A percentile compares a stretch with the other conserved stretches of the same genome.
These are phyloP conservation scores for Halcyon malimbica DNA, from an alignment of 2,113 vertebrate genomes.

Conservation along the genomic window DNA sequence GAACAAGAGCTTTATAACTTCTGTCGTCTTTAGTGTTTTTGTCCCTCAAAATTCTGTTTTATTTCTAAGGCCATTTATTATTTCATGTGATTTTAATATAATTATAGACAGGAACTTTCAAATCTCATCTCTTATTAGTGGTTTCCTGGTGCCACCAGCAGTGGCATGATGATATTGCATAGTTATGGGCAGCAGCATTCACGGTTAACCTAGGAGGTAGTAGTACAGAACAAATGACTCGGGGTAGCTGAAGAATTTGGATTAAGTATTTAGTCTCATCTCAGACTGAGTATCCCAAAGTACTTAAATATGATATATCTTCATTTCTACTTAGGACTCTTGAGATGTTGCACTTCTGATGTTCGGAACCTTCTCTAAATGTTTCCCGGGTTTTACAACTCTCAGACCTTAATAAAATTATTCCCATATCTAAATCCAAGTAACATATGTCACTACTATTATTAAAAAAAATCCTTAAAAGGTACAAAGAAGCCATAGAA, in stretches of 20 bases:
- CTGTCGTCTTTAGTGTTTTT: not conserved
- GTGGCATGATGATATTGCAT: slow-evolving; percentile 47
- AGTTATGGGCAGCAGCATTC: not conserved
- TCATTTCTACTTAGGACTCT: not conserved
- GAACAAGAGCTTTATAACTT: not conserved
- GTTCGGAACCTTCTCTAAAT: not conserved
- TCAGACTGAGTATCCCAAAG: not conserved
- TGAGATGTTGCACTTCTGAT: not conserved
- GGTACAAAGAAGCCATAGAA: not conserved
- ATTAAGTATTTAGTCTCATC: not conserved
- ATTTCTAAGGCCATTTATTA: not conserved
- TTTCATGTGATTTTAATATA: slow-evolving; percentile 18
- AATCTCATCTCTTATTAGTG: slow-evolving; percentile 28
- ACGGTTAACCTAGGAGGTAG: not conserved
- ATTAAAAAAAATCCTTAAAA: not conserved
- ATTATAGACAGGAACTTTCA: slow-evolving; percentile 31
- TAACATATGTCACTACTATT: not conserved
- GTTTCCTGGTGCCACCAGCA: slow-evolving; percentile 67
- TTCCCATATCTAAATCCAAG: not conserved
- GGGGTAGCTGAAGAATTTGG: not conserved
- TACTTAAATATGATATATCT: not conserved
- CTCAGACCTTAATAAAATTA: not conserved
- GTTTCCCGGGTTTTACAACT: not conserved
- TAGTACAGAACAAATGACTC: not conserved
- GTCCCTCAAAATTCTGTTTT: not conserved